These are phyloP conservation scores for Eupithecia pulchellata DNA, from an alignment of 2,888 invertebrate genomes.

Conservation along the genomic window DNA sequence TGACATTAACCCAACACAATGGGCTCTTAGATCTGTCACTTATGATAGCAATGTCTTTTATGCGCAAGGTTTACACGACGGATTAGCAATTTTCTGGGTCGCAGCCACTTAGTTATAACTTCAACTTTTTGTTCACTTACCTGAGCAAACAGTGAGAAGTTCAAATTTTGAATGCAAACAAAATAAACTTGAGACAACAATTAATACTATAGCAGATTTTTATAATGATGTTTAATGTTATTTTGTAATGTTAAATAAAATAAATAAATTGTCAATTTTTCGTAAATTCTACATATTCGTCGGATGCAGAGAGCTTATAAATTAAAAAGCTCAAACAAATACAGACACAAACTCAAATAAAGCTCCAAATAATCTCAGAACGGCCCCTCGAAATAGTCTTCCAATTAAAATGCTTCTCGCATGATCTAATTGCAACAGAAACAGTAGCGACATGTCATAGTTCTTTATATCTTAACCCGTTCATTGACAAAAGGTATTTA, in stretches of 20 bases:
- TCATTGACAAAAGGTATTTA: slow-evolving; percentile 86
- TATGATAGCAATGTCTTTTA: slow-evolving; percentile 67
- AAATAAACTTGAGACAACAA: background rate
- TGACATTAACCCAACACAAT: slow-evolving; percentile 64
- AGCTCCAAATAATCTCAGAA: background rate
- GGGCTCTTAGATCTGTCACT: slow-evolving; percentile 76
- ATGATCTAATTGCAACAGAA: slow-evolving; percentile 71
- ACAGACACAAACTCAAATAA: background rate
- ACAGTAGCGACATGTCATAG: slow-evolving; percentile 74
- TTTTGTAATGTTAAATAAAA: no score
- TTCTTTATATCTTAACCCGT: slow-evolving; percentile 85
- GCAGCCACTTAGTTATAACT: no score
- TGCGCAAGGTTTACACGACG: slow-evolving; percentile 67
- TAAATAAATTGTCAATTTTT: no score
- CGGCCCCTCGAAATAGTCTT: slow-evolving; percentile 40
- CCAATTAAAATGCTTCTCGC: slow-evolving; percentile 81
- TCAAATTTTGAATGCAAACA: background rate
- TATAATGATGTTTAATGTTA: no score
- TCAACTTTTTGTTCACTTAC: no score
- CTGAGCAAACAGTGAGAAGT: background rate
- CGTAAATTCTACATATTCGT: background rate
- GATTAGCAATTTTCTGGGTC: slow-evolving; percentile 70
- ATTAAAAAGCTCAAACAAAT: background rate
- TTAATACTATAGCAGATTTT: no score
- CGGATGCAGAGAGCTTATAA: background rate